Conservation (phyloP, 2,797 vertebrate genomes). For the Glossophaga mutica region DNA sequence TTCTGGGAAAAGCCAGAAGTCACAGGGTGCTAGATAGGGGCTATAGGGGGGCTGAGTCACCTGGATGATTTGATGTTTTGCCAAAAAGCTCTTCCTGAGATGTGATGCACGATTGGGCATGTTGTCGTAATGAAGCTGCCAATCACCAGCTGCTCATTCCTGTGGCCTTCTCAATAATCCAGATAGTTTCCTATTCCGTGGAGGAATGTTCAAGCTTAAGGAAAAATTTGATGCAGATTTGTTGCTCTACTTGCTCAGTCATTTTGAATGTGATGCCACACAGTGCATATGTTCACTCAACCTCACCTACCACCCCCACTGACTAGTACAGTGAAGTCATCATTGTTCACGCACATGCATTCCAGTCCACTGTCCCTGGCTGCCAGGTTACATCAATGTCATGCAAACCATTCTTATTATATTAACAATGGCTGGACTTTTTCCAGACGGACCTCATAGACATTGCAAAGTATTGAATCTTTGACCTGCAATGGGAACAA, state of each 20-base stretch:
- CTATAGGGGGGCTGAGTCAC: not conserved
- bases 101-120: not conserved
- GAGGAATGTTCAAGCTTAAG: not conserved
- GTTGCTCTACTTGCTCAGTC: not conserved
- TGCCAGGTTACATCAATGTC: not conserved
- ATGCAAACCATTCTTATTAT: not conserved
- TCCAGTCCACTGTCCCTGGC: not conserved
- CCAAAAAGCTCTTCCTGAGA: not conserved
- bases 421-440: not conserved
- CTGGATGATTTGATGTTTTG: not conserved
- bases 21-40: not conserved
- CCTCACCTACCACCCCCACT: not conserved
- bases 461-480: not conserved
- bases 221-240: not conserved
- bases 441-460: not conserved
- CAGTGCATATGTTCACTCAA: not conserved
- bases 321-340: not conserved
- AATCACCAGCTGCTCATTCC: not conserved
- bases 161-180: not conserved
- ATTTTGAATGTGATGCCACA: not conserved
- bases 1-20: not conserved
- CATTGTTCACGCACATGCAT: not conserved
- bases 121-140: not conserved
- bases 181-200: not conserved
- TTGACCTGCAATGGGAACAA: not conserved